These are phyloP conservation scores for Sinhomidia bicolor DNA, from an alignment of 2,888 invertebrate species.

Conservation along the genomic window DNA sequence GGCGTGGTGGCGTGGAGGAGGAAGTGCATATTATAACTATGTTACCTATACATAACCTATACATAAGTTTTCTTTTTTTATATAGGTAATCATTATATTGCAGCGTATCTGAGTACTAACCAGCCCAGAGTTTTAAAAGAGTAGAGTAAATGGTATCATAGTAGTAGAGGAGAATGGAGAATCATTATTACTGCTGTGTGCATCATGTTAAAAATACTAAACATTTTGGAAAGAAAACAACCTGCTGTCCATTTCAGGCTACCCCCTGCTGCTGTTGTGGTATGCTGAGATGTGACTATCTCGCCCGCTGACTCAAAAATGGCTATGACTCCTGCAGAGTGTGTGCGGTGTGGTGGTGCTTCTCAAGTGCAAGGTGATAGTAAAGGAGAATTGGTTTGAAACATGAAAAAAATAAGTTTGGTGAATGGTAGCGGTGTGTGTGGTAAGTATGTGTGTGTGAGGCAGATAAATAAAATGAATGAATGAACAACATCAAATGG, in stretches of 20 bases:
- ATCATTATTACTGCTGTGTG: constrained; percentile 27
- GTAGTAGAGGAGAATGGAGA: background rate
- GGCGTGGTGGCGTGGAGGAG: background rate
- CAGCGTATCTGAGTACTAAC: background rate
- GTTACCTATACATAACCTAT: no score
- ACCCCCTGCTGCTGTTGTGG: background rate
- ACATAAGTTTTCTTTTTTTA: no score
- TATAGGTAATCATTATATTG: no score
- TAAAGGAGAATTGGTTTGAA: background rate
- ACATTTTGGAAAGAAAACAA: constrained; percentile 15
- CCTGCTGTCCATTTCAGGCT: constrained; percentile 37
- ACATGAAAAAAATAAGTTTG: background rate
- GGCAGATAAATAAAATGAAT: constrained; percentile 44
- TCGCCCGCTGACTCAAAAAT: constrained; percentile 38
- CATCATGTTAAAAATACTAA: constrained; percentile 30
- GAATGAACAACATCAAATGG: background rate
- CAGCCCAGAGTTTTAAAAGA: background rate
- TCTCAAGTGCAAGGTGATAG: constrained; percentile 56
- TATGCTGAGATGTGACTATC: background rate
- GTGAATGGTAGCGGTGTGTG: background rate
- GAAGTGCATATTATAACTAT: no score
- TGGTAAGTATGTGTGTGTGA: background rate
- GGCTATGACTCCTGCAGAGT: constrained; percentile 8
- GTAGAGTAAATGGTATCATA: background rate
- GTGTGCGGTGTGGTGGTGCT: no score